phyloP scores from a whole-genome alignment of 2,888 invertebrate genomes.

The Philaethria dido region DNA sequence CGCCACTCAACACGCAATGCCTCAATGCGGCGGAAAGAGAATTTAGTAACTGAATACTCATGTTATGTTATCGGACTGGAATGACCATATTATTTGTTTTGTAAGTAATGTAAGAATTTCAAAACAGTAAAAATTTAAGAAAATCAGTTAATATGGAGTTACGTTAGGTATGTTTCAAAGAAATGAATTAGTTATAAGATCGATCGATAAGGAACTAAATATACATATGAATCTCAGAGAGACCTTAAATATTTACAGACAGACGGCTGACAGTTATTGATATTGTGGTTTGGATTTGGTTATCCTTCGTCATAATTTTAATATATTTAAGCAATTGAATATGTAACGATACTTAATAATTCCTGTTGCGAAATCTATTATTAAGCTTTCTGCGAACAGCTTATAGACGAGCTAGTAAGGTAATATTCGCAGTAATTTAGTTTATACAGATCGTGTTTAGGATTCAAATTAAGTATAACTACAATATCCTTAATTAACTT shows the following conservation, averaged over 20 bases:
- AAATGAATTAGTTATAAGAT: conserved; percentile 1
- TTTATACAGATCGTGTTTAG: no score
- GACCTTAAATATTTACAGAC: conserved; percentile 40
- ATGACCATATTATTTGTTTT: no score
- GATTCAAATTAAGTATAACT: no score
- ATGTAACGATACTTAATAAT: not conserved
- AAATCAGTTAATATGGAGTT: no score
- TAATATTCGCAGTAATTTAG: not conserved
- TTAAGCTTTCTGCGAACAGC: not conserved
- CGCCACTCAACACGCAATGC: no score
- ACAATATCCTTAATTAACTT: no score
- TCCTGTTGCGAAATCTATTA: not conserved
- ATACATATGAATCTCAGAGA: conserved; percentile 36
- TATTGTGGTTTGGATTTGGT: conserved; percentile 28
- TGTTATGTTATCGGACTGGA: no score
- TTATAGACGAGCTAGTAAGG: not conserved
- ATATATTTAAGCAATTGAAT: not conserved
- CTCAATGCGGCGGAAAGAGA: no score
- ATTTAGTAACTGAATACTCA: no score
- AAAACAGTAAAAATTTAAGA: no score
- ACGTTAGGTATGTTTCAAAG: not conserved
- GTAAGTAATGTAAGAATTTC: no score
- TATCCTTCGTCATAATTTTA: conserved; percentile 13
- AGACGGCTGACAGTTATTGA: conserved; percentile 36
- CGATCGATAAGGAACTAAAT: conserved; percentile 46